Evolutionary conservation across 2,113 vertebrate genomes (phyloP).

Genomic region (Natator depressus): DNA sequence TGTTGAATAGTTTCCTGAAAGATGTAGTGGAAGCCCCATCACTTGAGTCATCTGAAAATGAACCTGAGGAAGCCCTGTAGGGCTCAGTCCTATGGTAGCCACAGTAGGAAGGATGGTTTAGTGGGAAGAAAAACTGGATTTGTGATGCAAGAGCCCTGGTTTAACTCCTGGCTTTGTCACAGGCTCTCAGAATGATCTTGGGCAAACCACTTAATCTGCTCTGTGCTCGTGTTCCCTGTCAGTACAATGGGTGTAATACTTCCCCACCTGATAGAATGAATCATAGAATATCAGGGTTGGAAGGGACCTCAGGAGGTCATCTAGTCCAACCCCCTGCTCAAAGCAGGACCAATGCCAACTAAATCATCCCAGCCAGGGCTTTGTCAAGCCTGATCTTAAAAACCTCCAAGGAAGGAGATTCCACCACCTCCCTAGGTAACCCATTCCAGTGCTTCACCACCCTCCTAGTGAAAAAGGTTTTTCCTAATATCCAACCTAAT

Average conservation of each 20-base stretch:
- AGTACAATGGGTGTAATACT: background rate
- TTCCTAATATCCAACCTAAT: too few species aligned
- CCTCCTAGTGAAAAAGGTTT: too few species aligned
- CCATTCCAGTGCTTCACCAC: too few species aligned
- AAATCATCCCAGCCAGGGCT: too few species aligned
- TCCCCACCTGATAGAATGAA: background rate
- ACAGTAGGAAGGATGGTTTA: background rate
- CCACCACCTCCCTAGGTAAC: too few species aligned
- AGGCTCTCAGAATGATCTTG: background rate
- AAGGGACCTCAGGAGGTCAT: too few species aligned
- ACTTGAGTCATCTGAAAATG: background rate
- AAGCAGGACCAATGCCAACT: too few species aligned
- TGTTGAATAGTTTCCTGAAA: background rate
- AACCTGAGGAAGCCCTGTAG: background rate
- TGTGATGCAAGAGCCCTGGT: background rate
- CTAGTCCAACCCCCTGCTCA: too few species aligned
- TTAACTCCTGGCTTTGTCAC: background rate
- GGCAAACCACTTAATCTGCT: background rate
- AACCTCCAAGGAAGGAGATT: too few species aligned
- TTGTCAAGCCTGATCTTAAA: too few species aligned
- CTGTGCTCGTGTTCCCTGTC: background rate
- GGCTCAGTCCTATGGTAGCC: background rate
- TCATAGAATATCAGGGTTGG: too few species aligned
- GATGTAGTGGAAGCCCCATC: background rate
- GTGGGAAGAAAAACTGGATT: background rate